Evolutionary conservation across 2,888 invertebrate species (phyloP), one percentile per base, ranked within the genome.

Genomic region (Villa cingulata): DNA sequence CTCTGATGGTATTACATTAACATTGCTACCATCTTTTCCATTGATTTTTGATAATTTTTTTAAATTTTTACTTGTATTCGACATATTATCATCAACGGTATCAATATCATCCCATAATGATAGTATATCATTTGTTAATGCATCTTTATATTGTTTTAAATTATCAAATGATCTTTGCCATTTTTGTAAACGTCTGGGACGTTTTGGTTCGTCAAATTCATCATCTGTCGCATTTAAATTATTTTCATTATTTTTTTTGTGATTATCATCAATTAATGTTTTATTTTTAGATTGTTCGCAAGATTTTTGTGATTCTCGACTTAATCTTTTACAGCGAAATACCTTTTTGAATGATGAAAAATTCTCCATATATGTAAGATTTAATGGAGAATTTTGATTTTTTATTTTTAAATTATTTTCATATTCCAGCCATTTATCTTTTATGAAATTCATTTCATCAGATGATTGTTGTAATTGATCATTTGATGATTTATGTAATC

Each of bases 61-160:
- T 12, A 32, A 12, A 32, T 32, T 12, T 32, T n/a, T n/a, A n/a
- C n/a, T n/a, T n/a, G n/a, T n/a, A n/a, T n/a, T n/a, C n/a, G n/a
- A n/a, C n/a, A 32, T 32, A 32, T 32, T 12, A 32, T 32, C 6
- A 32, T 32, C 29, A 16, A n/a, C 16, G 16, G 16, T 16, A 36
- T 36, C 36, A 36, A 36, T 36, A 16, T 34, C 34, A 34, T 16
- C 36, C n/a, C 36, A 36, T 7, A 32, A 62, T 1, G 56, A 48
- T 16, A 62, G 48, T 39, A 63, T 40, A 48, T 58, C 56, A 5
- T 51, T 1, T 3, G 55, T 60, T 12, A 63, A 52, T 2, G 55
- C 59, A 51, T 63, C 62, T 52, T 60, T 61, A 46, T 54, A 63
- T 1, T 52, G 46, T 41, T 53, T 48, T 16, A 62, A 51, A 2